Conservation (phyloP, 2,113 vertebrate genomes). For the Bostrychus sinensis region DNA sequence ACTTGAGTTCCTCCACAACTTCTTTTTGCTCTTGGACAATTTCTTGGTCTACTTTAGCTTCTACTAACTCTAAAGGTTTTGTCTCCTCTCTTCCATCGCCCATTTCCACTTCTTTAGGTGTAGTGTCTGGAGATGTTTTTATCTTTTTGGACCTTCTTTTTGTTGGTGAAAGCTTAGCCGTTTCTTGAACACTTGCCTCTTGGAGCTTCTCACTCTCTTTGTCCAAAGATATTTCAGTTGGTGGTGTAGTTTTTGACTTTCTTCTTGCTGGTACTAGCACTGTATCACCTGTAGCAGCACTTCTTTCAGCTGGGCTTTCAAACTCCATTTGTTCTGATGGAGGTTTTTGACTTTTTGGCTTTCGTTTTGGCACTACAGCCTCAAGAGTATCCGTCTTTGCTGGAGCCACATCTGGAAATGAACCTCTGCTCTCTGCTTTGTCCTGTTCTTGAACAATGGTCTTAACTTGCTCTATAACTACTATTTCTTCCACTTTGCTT, state of each 20-base stretch:
- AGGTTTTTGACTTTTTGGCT: constrained; percentile 19
- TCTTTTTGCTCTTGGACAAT: background rate
- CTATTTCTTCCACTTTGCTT: background rate
- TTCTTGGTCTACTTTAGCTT: background rate
- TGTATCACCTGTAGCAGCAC: background rate
- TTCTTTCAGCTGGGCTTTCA: constrained; percentile 1
- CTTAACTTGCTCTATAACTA: background rate
- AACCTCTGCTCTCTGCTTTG: background rate
- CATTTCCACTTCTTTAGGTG: background rate
- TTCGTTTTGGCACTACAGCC: constrained; percentile 23
- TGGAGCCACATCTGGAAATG: background rate
- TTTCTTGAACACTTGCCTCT: background rate
- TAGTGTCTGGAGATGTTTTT: background rate
- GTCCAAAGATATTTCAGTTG: background rate
- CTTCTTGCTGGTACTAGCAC: constrained; percentile 18
- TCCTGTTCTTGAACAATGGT: background rate
- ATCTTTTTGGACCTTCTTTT: constrained; percentile 16
- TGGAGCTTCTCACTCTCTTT: background rate
- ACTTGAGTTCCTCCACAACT: constrained; percentile 9
- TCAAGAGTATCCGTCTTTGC: background rate
- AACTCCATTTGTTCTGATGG: background rate
- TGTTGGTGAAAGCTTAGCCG: constrained; percentile 14
- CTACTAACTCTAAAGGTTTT: background rate
- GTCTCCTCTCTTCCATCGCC: background rate
- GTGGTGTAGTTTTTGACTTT: constrained; percentile 21